Evolutionary conservation across 2,113 vertebrate genomes (phyloP).

Genomic region (Tamias sibiricus): DNA sequence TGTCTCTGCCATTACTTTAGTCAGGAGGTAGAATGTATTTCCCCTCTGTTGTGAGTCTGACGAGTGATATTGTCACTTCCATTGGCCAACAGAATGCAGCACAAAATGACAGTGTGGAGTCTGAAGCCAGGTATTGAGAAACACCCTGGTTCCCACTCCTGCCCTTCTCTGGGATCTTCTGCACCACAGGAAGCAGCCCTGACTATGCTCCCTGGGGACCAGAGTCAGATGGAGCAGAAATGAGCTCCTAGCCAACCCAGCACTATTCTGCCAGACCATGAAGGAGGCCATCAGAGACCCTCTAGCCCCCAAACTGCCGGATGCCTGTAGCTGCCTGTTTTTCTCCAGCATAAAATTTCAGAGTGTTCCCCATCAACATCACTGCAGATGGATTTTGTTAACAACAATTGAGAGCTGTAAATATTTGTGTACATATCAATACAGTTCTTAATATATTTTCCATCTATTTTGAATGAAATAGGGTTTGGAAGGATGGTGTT

Average conservation of each 20-base stretch:
- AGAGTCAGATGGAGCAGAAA: neutral
- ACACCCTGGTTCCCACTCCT: neutral
- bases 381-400: neutral
- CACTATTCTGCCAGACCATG: neutral
- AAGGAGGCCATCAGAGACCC: neutral
- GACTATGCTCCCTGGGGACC: neutral
- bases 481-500: neutral
- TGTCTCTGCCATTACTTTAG: neutral
- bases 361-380: neutral
- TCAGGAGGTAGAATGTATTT: neutral
- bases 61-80: neutral
- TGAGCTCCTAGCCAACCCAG: neutral
- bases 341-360: neutral
- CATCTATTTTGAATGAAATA: neutral
- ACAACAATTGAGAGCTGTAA: neutral
- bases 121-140: neutral
- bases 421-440: neutral
- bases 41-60: neutral
- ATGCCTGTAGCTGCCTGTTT: fast-evolving
- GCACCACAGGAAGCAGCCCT: neutral
- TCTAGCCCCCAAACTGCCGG: neutral
- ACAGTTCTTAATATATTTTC: neutral
- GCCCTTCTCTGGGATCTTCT: neutral
- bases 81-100: neutral
- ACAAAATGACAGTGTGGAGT: fast-evolving